Evolutionary conservation across 2,113 vertebrate species (phyloP).

Genomic region (Lampris megalopsis): DNA sequence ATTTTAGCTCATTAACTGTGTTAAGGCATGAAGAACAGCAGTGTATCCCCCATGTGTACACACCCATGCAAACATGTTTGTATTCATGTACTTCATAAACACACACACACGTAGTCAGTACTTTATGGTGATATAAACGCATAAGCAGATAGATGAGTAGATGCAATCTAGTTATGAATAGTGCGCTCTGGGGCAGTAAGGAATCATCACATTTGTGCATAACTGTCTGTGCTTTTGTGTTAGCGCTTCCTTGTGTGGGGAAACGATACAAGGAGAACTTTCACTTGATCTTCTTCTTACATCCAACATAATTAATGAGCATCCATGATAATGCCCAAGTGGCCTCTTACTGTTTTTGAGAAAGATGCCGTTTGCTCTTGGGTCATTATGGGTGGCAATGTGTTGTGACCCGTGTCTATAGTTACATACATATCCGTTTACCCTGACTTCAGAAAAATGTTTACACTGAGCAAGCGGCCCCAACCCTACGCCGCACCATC

Average conservation of each 20-base stretch:
- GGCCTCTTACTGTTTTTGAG: not conserved
- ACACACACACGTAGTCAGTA: not conserved
- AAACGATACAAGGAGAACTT: not conserved
- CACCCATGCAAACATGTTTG: not conserved
- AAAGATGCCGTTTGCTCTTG: not conserved
- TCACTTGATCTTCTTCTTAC: no score
- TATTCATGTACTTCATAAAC: conserved; percentile 6
- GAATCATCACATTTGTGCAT: not conserved
- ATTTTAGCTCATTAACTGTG: conserved; percentile 7
- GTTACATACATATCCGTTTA: no score
- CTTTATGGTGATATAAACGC: conserved; percentile 33
- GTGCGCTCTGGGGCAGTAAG: not conserved
- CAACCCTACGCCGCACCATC: not conserved
- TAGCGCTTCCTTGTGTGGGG: not conserved
- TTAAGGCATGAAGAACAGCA: not conserved
- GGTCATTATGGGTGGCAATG: not conserved
- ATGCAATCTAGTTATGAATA: conserved; percentile 19
- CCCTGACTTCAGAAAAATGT: no score
- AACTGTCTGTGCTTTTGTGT: not conserved
- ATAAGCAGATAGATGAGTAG: conserved; percentile 20
- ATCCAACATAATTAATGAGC: no score
- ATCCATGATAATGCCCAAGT: conserved; percentile 14
- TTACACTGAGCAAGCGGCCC: conserved; percentile 2
- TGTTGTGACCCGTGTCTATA: not conserved
- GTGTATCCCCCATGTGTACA: not conserved